phyloP scores from a whole-genome alignment of 2,113 vertebrate species.

The Corydoras maculifer region DNA sequence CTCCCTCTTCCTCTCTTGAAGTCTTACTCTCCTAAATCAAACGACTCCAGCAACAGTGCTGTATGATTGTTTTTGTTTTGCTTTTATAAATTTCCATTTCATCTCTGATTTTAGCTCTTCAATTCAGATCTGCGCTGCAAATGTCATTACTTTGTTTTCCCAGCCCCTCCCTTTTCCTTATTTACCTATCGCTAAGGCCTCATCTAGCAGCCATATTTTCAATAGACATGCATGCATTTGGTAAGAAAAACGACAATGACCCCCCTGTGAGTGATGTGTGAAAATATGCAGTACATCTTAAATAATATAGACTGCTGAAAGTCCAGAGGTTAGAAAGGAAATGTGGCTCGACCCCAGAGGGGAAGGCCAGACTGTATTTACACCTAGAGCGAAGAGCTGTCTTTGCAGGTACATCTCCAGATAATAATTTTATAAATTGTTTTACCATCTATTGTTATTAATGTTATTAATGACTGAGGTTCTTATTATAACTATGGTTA shows the following conservation, averaged over 20 bases:
- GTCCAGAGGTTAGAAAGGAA: conserved; percentile 29
- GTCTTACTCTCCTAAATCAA: conserved; percentile 45
- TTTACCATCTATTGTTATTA: conserved; percentile 39
- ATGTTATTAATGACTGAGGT: conserved; percentile 46
- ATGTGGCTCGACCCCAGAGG: conserved; percentile 20
- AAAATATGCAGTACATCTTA: conserved; percentile 19
- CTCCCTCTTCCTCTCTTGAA: conserved; percentile 37
- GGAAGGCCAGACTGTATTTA: conserved; percentile 26
- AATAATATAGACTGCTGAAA: conserved; percentile 25
- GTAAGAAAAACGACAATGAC: neutral
- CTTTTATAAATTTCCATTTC: conserved; percentile 28
- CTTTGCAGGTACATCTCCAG: conserved; percentile 52
- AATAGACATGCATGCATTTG: conserved; percentile 15
- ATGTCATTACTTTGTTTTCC: neutral
- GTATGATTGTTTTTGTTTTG: conserved; percentile 51
- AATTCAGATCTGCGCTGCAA: conserved; percentile 18
- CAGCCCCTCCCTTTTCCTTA: neutral
- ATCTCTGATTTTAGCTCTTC: conserved; percentile 25
- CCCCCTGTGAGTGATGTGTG: conserved; percentile 2
- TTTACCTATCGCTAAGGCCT: neutral
- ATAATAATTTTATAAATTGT: conserved; percentile 54
- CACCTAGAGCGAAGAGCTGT: conserved; percentile 39
- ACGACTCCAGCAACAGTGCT: conserved; percentile 68
- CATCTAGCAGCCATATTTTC: conserved; percentile 5
- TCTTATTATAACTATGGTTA: conserved; percentile 67